Percentiles rank a stretch among this genome's conserved stretches.
Evolutionary conservation across 2,888 invertebrate species (phyloP).

Genomic region (Hemaris fuciformis): DNA sequence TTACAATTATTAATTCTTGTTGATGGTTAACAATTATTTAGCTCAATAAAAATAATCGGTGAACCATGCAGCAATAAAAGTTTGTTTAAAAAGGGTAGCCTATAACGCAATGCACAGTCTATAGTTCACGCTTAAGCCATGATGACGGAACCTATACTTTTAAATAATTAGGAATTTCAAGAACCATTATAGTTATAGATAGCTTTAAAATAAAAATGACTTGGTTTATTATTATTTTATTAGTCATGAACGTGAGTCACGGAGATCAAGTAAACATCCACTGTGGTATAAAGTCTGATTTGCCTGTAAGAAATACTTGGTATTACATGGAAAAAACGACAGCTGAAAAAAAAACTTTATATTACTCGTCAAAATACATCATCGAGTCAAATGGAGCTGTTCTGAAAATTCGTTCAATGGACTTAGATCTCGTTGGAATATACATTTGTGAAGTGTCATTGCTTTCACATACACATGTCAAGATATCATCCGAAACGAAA

Average conservation of each 20-base stretch:
- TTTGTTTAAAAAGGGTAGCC: too few species aligned
- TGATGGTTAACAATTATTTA: too few species aligned
- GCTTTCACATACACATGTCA: constrained; percentile 13
- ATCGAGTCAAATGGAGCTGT: constrained; percentile 22
- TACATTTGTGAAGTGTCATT: constrained; percentile 23
- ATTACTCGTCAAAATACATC: constrained; percentile 20
- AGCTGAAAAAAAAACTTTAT: constrained; percentile 11
- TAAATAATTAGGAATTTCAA: too few species aligned
- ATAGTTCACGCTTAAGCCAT: too few species aligned
- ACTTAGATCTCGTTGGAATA: constrained; percentile 21
- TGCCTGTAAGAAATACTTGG: constrained; percentile 30
- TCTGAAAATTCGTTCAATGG: constrained; percentile 26
- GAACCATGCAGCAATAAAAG: too few species aligned
- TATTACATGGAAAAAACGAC: constrained; percentile 14
- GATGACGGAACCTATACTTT: too few species aligned
- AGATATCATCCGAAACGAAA: constrained; percentile 19
- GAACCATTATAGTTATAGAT: too few species aligned
- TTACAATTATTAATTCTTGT: too few species aligned
- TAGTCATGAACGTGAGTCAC: constrained; percentile 17
- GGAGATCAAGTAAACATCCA: constrained; percentile 18
- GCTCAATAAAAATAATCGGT: too few species aligned
- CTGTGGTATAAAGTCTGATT: constrained; percentile 27
- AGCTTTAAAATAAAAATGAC: too few species aligned
- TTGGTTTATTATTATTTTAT: constrained; percentile 18
- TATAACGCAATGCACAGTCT: too few species aligned